A percentile compares a stretch with the other conserved stretches of the same genome.
phyloP scores from a whole-genome alignment of 2,113 vertebrate species.

The Xenus cinereus region DNA sequence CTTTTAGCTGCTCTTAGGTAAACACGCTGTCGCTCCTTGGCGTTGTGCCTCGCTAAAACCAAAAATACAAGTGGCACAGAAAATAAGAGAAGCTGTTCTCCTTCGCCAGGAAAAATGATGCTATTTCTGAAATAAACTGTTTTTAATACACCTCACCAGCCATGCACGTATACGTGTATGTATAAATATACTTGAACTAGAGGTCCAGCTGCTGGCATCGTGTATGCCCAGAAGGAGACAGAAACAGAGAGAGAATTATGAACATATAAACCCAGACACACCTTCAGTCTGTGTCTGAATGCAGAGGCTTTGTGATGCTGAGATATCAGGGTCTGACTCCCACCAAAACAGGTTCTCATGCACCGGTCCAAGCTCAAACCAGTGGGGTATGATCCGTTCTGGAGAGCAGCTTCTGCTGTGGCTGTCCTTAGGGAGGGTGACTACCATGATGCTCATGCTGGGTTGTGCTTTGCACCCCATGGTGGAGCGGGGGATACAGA shows the following conservation, averaged over 20 bases:
- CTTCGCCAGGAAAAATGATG: constrained; percentile 31
- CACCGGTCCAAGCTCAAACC: neutral
- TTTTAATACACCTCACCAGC: constrained; percentile 3
- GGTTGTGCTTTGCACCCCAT: neutral
- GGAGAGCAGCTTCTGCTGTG: neutral
- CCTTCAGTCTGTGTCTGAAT: neutral
- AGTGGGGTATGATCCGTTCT: neutral
- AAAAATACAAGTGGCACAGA: constrained; percentile 51
- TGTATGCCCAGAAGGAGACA: neutral
- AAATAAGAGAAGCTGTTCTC: constrained; percentile 38
- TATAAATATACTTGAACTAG: constrained; percentile 1
- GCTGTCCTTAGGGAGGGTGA: neutral
- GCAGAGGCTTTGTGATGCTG: neutral
- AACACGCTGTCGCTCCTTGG: constrained; percentile 48
- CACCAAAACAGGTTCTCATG: neutral
- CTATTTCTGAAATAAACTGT: constrained; percentile 42
- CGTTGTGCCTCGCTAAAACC: constrained; percentile 24
- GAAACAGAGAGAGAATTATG: neutral
- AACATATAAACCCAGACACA: neutral
- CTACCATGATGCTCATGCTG: neutral
- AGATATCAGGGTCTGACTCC: neutral
- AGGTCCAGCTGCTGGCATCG: neutral
- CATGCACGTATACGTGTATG: neutral
- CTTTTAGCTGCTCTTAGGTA: constrained; percentile 65
- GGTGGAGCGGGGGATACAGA: neutral